Evolutionary conservation across 1,140 invertebrate species (phyloP), one percentile per base, ranked within the genome.

Genomic region (Mercenaria mercenaria): DNA sequence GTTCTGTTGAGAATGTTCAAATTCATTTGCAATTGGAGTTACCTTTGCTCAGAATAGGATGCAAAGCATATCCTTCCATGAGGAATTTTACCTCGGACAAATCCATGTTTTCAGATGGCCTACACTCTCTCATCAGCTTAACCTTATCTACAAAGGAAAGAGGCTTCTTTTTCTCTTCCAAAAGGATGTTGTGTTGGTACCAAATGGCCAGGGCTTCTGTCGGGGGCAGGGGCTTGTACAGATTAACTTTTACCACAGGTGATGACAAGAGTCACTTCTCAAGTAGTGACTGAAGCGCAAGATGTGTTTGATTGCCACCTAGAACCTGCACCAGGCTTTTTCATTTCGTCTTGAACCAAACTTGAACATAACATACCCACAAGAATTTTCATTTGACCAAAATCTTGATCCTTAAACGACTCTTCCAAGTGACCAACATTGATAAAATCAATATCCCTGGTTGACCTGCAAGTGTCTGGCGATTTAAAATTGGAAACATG

Each of bases 71-170:
- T 67, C 61, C 23, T 67, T 67, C 61, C 29, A 67, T 29, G 11
- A 23, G 8, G 32, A 23, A 18, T 39, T 37, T 72, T n/a, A n/a
- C n/a, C n/a, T 72, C 34, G 2, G 37, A 15, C 3, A 39, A 1
- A 50, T 18, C 26, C 74, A 77, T 77, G 1, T 15, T 50, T 11
- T 50, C 74, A 11, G 41, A 1, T 10, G 74, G 74, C 39, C 74
- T n/a, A n/a, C 74, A 77, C 0, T 77, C 26, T 23, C 74, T 77
- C 74, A 77, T 77, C 20, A 77, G 41, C 26, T 32, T n/a, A 2
- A 77, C 74, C n/a, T 77, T 77, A 26, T 77, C 23, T 6, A 77
- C n/a, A 32, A 77, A 77, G 1, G 20, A 50, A 41, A 77, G 18
- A 1, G 74, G 41, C 26, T 32, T 77, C 26, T 50, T 77, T 20